Conservation (phyloP, 1,140 invertebrate species). For the Marisa cornuarietis region DNA sequence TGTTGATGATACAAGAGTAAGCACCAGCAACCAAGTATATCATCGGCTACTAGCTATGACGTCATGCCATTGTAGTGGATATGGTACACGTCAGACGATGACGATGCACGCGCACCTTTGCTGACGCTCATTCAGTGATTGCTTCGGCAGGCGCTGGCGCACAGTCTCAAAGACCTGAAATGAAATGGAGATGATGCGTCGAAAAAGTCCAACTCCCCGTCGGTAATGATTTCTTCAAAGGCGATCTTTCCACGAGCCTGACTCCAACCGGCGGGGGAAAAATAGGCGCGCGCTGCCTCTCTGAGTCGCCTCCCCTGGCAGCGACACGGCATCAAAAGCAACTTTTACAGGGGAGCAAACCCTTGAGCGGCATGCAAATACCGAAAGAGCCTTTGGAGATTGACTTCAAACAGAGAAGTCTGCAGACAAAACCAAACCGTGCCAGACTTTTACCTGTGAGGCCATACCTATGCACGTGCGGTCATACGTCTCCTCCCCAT, state of each 20-base stretch:
- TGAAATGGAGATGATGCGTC: slow-evolving; percentile 17
- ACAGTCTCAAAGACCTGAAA: no score
- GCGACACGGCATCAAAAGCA: slow-evolving; percentile 12
- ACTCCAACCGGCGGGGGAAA: not conserved
- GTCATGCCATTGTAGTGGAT: no score
- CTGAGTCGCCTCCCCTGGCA: not conserved
- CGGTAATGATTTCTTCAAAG: slow-evolving; percentile 22
- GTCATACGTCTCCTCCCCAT: not conserved
- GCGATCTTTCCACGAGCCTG: not conserved
- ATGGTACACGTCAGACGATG: no score
- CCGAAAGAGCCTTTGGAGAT: slow-evolving; percentile 14
- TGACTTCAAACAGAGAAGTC: slow-evolving; percentile 19
- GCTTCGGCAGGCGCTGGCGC: not conserved
- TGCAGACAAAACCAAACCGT: slow-evolving; percentile 21
- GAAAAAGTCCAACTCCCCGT: slow-evolving; percentile 2
- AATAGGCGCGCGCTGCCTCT: not conserved
- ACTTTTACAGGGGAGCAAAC: not conserved
- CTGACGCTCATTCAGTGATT: not conserved
- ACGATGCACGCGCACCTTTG: no score
- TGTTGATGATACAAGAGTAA: no score
- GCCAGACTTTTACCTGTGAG: not conserved
- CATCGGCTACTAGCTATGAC: no score
- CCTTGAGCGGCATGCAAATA: slow-evolving; percentile 3
- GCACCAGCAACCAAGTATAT: no score
- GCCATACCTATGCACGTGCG: not conserved